Evolutionary conservation across 2,797 vertebrate genomes (phyloP), one percentile per base, ranked within the genome.

Genomic region (Siniperca obscura): DNA sequence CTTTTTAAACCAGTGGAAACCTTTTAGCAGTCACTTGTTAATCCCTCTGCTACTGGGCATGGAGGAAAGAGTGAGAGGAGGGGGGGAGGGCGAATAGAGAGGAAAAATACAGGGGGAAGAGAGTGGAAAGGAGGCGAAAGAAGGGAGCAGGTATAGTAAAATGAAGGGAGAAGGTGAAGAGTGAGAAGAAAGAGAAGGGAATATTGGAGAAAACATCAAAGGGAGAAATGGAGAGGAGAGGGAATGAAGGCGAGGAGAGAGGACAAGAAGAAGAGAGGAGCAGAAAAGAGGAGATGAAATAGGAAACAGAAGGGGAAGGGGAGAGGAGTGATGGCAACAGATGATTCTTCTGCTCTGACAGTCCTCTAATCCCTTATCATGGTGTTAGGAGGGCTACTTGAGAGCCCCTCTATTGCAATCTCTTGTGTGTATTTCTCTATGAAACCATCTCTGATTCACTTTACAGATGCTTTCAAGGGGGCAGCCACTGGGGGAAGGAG

Each of bases 11-110:
- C 48, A 62, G 59, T 73, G 53, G 68, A 79, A 84, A 86, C 84
- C 87, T 86, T 85, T 88, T 86, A 82, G 65, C 81, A 76, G 77
- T 59, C 70, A 73, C 84, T 80, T 84, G 85, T 78, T 85, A 90
- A 87, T 82, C 64, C 76, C 62, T 76, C 76, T 72, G 52, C 70
- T 74, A 70, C 72, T 66, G 76, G 68, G 40, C 48, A 64, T 34
- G 60, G 25, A 76, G 75, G 50, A 13, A n/a, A 27, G 27, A 30
- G 60, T 4, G 34, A 74, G 38, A 59, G 67, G 52, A 67, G 36
- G 64, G 21, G 30, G 22, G n/a, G 52, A 55, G 44, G 16, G 12
- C 9, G 42, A 36, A n/a, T 1, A 36, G 17, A 69, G 61, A 69
- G 14, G 52, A 48, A 48, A 44, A 22, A 48, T 19, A 66, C 7